A percentile compares a stretch with the other conserved stretches of the same genome.
These are phyloP conservation scores for Leucoraja ocellata DNA, from an alignment of 2,797 vertebrate genomes.

Conservation along the genomic window DNA sequence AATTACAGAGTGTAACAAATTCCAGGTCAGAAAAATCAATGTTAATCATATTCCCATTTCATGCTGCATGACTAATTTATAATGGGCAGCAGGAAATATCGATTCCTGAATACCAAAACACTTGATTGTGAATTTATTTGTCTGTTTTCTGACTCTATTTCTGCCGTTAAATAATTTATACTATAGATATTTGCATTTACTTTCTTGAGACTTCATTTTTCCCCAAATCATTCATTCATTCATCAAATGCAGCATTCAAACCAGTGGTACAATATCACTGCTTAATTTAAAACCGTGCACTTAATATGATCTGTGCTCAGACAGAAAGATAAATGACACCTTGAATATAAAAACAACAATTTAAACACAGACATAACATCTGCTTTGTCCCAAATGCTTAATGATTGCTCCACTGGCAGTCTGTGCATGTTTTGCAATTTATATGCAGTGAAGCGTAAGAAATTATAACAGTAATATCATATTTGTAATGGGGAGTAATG, in stretches of 20 bases:
- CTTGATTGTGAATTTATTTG: neutral
- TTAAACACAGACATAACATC: neutral
- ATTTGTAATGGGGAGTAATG: neutral
- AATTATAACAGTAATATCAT: neutral
- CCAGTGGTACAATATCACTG: neutral
- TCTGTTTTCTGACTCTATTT: neutral
- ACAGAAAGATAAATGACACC: neutral
- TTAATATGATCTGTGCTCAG: neutral
- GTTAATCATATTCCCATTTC: constrained; percentile 16
- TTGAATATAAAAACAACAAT: neutral
- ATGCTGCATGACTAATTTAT: constrained; percentile 19
- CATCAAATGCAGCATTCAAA: constrained; percentile 4
- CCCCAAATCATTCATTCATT: neutral
- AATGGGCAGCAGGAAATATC: neutral
- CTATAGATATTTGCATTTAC: neutral
- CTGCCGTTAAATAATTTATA: constrained; percentile 33
- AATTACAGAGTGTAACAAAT: constrained; percentile 30
- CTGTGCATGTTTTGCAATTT: neutral
- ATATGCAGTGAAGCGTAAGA: too few relatives aligned
- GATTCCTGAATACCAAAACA: constrained; percentile 30
- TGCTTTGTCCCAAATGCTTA: neutral
- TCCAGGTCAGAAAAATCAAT: neutral
- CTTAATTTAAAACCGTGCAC: neutral
- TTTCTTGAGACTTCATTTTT: neutral
- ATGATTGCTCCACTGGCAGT: neutral